Evolutionary conservation across 2,888 invertebrate species (phyloP).

Genomic region (Macrosiphum euphorbiae): DNA sequence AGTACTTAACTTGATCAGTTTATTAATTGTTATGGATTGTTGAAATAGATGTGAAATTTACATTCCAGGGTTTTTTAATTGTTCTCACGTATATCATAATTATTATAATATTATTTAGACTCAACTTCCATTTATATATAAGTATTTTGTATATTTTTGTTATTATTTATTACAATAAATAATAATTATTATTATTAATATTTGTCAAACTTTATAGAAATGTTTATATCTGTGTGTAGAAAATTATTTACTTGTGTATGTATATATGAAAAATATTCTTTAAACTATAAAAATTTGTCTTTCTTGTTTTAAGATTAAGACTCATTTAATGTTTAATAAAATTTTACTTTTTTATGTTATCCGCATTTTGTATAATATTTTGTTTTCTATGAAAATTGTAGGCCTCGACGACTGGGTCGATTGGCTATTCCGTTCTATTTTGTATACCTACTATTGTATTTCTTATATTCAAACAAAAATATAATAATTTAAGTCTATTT

Average conservation of each 20-base stretch:
- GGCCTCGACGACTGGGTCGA: not conserved
- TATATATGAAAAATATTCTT: not conserved
- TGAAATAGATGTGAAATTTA: conserved; percentile 27
- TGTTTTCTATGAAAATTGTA: not conserved
- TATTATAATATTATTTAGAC: conserved; percentile 6
- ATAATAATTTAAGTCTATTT: conserved; percentile 8
- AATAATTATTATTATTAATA: not conserved
- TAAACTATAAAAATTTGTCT: not conserved
- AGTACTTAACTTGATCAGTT: not conserved
- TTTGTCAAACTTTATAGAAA: not conserved
- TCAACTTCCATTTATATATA: conserved; percentile 28
- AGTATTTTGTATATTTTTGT: not conserved
- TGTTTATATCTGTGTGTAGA: not conserved
- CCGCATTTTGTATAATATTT: conserved; percentile 4
- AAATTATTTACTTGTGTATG: not conserved
- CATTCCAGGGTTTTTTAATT: conserved; percentile 30
- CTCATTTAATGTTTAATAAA: conserved; percentile 28
- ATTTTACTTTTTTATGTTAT: conserved; percentile 40
- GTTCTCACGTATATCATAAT: conserved; percentile 11
- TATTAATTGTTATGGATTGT: not conserved
- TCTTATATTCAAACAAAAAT: conserved; percentile 1
- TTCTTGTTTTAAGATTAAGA: conserved; percentile 24
- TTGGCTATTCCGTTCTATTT: not conserved
- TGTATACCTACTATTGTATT: not conserved
- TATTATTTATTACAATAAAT: not conserved